Conservation (phyloP, 2,888 invertebrate species). For the Myopa tessellatipennis region DNA sequence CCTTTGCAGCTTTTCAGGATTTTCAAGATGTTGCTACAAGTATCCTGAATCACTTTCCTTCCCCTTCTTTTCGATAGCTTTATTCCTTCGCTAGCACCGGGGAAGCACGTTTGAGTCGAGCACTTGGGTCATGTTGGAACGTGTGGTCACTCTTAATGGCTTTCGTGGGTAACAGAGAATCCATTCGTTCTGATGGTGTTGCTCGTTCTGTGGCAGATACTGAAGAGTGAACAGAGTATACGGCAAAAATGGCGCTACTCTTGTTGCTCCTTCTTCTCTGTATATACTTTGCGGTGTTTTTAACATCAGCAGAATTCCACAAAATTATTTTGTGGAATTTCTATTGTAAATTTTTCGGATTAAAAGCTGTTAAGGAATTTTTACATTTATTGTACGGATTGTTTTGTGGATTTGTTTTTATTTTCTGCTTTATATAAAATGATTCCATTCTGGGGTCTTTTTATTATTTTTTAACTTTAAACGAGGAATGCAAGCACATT, state of each 20-base stretch:
- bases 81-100: not conserved
- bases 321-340: constrained; percentile 39
- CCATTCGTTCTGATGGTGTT: not conserved
- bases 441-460: no score
- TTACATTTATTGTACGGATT: not conserved
- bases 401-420: constrained; percentile 1
- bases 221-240: not conserved
- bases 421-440: not conserved
- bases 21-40: constrained; percentile 23
- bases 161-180: constrained; percentile 12
- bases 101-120: not conserved
- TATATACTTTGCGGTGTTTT: not conserved
- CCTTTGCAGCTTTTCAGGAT: constrained; percentile 29
- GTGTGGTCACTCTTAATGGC: constrained; percentile 38
- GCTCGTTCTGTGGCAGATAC: not conserved
- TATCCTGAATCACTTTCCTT: not conserved
- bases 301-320: constrained; percentile 1
- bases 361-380: constrained; percentile 20
- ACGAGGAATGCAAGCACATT: no score
- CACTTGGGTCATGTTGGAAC: constrained; percentile 23
- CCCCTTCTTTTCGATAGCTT: not conserved
- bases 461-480: not conserved
- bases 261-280: not conserved
- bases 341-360: constrained; percentile 25
- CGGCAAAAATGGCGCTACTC: not conserved